Evolutionary conservation across 2,113 vertebrate genomes (phyloP).

Genomic region (Collichthys lucidus): DNA sequence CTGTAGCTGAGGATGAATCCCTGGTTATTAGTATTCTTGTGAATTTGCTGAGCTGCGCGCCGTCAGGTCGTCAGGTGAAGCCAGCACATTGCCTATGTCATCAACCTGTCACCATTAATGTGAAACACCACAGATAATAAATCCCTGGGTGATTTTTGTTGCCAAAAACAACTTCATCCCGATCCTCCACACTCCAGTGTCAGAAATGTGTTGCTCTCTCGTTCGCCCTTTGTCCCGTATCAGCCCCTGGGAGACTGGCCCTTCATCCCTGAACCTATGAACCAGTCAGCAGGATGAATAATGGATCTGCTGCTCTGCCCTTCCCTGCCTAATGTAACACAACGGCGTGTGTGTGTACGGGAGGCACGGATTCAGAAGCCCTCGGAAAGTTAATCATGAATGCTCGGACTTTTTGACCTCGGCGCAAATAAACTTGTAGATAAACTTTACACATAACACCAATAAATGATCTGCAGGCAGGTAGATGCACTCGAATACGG

Average conservation of each 20-base stretch:
- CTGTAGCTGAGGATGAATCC: neutral
- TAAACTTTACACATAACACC: constrained; percentile 18
- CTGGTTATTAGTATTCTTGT: constrained; percentile 31
- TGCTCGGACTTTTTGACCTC: constrained; percentile 10
- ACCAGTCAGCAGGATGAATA: constrained; percentile 62
- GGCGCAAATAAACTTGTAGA: constrained; percentile 29
- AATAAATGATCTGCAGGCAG: constrained; percentile 1
- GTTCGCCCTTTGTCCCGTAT: constrained; percentile 21
- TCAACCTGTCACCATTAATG: constrained; percentile 33
- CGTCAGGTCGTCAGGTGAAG: constrained; percentile 39
- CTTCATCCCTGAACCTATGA: constrained; percentile 48
- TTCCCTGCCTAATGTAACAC: constrained; percentile 34
- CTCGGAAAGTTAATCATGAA: constrained; percentile 59
- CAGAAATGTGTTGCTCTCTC: neutral
- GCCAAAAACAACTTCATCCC: neutral
- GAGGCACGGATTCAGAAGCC: constrained; percentile 25
- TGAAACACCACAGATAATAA: constrained; percentile 43
- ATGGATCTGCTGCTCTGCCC: constrained; percentile 40
- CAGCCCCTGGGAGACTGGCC: constrained; percentile 31
- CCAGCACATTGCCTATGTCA: constrained; percentile 50
- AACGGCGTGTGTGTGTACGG: constrained; percentile 1
- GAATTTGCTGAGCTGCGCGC: constrained; percentile 51
- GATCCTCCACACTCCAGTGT: constrained; percentile 4
- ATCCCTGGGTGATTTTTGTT: constrained; percentile 34
- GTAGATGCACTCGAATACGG: neutral